Evolutionary conservation across 2,888 invertebrate genomes (phyloP).

Genomic region (Pterostichus niger): DNA sequence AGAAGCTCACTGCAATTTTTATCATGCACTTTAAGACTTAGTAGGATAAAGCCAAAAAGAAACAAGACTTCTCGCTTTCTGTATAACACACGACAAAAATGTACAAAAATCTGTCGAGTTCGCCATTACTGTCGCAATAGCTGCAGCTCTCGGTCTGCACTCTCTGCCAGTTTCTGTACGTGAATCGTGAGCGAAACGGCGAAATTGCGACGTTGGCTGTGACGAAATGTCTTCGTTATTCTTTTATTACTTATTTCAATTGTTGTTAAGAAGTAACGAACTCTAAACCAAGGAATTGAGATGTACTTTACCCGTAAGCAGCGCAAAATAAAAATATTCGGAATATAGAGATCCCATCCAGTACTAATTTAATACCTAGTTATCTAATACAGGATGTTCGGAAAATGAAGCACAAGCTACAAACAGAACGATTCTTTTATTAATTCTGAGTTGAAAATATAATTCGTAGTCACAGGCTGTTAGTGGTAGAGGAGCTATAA

Average conservation of each 20-base stretch:
- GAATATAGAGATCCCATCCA: too few relatives aligned
- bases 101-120: conserved; percentile 6
- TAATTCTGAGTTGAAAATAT: too few relatives aligned
- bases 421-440: too few relatives aligned
- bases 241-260: conserved; percentile 7
- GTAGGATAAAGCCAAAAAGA: not conserved
- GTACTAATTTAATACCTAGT: too few relatives aligned
- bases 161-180: not conserved
- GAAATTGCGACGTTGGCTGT: not conserved
- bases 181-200: not conserved
- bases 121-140: conserved; percentile 6
- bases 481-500: too few relatives aligned
- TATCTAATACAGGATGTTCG: too few relatives aligned
- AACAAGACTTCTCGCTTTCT: not conserved
- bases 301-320: too few relatives aligned
- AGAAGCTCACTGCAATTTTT: not conserved
- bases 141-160: not conserved
- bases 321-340: too few relatives aligned
- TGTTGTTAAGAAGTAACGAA: not conserved
- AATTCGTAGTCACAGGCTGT: too few relatives aligned
- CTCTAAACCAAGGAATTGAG: too few relatives aligned
- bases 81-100: not conserved
- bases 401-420: too few relatives aligned
- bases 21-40: not conserved
- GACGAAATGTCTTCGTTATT: not conserved